These are phyloP conservation scores for Temnothorax nylanderi DNA, from an alignment of 1,140 invertebrate genomes.

Conservation along the genomic window DNA sequence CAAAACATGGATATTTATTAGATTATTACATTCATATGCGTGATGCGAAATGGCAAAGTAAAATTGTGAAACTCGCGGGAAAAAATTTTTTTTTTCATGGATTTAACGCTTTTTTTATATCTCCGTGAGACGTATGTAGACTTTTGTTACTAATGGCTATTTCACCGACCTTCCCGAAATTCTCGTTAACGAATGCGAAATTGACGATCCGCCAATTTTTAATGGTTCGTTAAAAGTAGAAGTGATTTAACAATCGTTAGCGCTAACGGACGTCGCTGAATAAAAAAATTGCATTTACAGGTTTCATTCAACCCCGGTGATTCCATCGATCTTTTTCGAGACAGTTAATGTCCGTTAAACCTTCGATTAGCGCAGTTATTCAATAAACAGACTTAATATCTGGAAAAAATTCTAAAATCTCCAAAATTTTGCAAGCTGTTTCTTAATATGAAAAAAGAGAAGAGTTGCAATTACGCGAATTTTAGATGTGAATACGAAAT, in stretches of 20 bases:
- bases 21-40: background rate
- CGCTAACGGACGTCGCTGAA: slow-evolving; percentile 59
- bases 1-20: background rate
- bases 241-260: slow-evolving; percentile 63
- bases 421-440: background rate
- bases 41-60: background rate
- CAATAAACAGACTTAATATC: slow-evolving; percentile 29
- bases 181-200: slow-evolving; percentile 60
- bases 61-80: background rate
- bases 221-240: slow-evolving; percentile 63
- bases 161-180: slow-evolving; percentile 48
- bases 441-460: background rate
- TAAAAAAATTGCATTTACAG: slow-evolving; percentile 54
- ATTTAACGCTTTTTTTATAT: slow-evolving; percentile 38
- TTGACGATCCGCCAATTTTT: slow-evolving; percentile 63
- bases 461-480: background rate
- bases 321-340: slow-evolving; percentile 50
- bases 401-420: background rate
- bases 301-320: slow-evolving; percentile 35
- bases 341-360: slow-evolving; percentile 56
- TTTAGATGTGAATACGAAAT: background rate
- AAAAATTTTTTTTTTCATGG: background rate
- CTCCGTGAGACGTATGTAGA: slow-evolving; percentile 26
- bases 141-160: slow-evolving; percentile 54
- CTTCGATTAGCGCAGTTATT: slow-evolving; percentile 43